Evolutionary conservation across 2,888 invertebrate species (phyloP).

Genomic region (Matsumyia berberina): DNA sequence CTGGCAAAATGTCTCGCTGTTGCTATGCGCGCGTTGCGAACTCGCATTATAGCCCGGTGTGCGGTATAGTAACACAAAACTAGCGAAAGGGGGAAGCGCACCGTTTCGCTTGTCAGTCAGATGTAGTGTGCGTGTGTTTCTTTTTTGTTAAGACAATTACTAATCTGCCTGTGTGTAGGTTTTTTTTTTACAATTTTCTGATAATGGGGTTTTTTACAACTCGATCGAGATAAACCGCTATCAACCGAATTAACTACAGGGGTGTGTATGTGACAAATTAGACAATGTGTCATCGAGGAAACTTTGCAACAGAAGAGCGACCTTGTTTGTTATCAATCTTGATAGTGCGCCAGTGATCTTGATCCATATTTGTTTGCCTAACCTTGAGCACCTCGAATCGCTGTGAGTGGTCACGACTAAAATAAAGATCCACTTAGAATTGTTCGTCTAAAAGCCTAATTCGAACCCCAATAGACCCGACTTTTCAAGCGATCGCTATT

Average conservation of each 20-base stretch:
- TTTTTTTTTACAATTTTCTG: neutral
- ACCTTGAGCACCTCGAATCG: conserved; percentile 21
- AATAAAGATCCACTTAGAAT: conserved; percentile 42
- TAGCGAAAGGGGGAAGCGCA: conserved; percentile 47
- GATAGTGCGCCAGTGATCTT: neutral
- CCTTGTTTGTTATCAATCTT: conserved; percentile 20
- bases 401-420: conserved; percentile 4
- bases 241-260: conserved; percentile 17
- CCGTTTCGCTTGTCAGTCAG: conserved; percentile 53
- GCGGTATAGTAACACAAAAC: conserved; percentile 24
- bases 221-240: conserved; percentile 41
- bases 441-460: conserved; percentile 6
- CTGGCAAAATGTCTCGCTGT: conserved; percentile 59
- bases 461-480: neutral
- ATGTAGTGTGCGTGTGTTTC: conserved; percentile 20
- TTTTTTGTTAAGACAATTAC: conserved; percentile 23
- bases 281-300: conserved; percentile 4
- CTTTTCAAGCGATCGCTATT: neutral
- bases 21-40: conserved; percentile 62
- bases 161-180: neutral
- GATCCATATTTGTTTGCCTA: neutral
- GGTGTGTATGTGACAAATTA: conserved; percentile 17
- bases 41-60: conserved; percentile 4
- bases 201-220: conserved; percentile 17
- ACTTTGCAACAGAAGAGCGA: conserved; percentile 5